A percentile compares a stretch with the other conserved stretches of the same genome.
Conservation (phyloP, 2,888 invertebrate species). For the Thymelicus acteon region DNA sequence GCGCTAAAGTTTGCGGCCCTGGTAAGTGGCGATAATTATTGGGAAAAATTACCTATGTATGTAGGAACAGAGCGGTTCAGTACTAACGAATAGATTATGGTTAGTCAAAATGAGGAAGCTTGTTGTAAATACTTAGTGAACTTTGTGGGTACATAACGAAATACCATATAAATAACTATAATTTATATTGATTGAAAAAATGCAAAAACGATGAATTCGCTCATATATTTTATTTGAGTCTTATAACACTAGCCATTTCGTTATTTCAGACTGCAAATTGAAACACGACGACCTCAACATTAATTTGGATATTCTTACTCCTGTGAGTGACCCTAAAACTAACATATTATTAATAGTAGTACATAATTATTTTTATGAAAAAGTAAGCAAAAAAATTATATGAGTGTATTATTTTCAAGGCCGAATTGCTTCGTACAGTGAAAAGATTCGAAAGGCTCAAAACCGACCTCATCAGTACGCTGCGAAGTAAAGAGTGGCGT, state of each 20-base stretch:
- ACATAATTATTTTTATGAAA: background rate
- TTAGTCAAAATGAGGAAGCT: too few relatives aligned
- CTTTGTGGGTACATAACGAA: too few relatives aligned
- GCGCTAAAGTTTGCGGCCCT: conserved; percentile 76
- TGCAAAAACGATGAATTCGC: too few relatives aligned
- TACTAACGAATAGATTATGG: too few relatives aligned
- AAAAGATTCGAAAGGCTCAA: conserved; percentile 80
- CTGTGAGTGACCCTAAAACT: conserved; percentile 59
- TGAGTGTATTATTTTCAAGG: conserved; percentile 50
- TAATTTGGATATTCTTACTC: conserved; percentile 77
- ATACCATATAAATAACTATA: too few relatives aligned
- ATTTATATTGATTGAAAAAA: too few relatives aligned
- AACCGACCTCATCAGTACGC: conserved; percentile 77
- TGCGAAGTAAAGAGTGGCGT: conserved; percentile 81
- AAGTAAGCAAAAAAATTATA: background rate
- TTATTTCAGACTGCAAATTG: conserved; percentile 76
- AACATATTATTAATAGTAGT: background rate
- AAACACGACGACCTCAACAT: conserved; percentile 82
- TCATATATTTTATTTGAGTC: too few relatives aligned
- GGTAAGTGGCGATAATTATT: conserved; percentile 53
- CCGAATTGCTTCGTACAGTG: conserved; percentile 76
- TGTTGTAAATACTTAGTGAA: too few relatives aligned
- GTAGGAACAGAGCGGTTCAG: too few relatives aligned
- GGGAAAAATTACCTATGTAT: too few relatives aligned
- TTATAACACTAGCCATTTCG: conserved; percentile 9